Evolutionary conservation across 2,888 invertebrate species (phyloP), one percentile per base, ranked within the genome.

Genomic region (Acheta domesticus): DNA sequence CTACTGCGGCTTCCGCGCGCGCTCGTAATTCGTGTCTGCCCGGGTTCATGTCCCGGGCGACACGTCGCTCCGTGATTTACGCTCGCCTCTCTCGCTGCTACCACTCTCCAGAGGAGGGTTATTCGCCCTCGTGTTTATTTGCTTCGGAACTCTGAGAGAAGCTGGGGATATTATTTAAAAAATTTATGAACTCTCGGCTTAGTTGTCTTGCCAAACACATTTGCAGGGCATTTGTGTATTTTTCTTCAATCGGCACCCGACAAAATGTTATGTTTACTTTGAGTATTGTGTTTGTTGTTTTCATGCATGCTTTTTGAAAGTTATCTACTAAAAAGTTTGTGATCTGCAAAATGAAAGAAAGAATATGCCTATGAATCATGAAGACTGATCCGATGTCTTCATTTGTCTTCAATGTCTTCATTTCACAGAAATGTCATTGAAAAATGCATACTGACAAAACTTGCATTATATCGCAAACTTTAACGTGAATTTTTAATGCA

Each of bases 121-220:
- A 62, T 62, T 62, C 62, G 62, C 62, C 62, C 62, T n/a, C 16
- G 62, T 62, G 62, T 62, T 62, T 62, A 62, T 62, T 62, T 62
- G 62, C 62, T 62, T n/a, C n/a, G 16, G 14, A 16, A 11, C 62
- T n/a, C 62, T 8, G 16, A 36, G 16, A 19, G 62, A 14, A n/a
- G 14, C 62, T 62, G n/a, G 16, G 62, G 62, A 62, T 14, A 62
- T 62, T 62, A 62, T 62, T 62, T 14, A 62, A 62, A 62, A 62
- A 62, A 62, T n/a, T 62, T 62, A 62, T 62, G 62, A 62, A 62
- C 62, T 62, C 62, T 14, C 62, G 62, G 62, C 62, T 62, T 62
- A 36, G 36, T 36, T 36, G 36, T 36, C 36, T 36, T 36, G 36
- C 36, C 36, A 36, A 36, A 36, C 36, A 36, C 62, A 62, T 62